These are phyloP conservation scores for Watersipora subatra DNA, from an alignment of 1,140 invertebrate species.

Conservation along the genomic window DNA sequence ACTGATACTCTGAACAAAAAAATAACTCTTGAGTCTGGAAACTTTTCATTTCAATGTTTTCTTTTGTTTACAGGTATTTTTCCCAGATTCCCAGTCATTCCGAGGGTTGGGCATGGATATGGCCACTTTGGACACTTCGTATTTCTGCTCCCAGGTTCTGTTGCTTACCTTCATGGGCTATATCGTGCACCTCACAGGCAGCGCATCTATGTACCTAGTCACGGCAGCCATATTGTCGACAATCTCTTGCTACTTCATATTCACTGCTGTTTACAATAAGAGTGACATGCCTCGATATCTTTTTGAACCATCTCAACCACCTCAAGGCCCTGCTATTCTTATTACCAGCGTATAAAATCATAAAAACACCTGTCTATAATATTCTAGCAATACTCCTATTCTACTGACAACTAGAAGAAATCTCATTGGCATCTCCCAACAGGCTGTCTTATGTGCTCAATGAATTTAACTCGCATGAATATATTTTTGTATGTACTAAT, in stretches of 20 bases:
- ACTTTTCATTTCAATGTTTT: too few species aligned
- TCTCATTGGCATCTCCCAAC: too few species aligned
- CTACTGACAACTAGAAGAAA: too few species aligned
- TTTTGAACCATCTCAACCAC: not conserved
- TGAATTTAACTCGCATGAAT: too few species aligned
- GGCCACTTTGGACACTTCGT: constrained; percentile 40
- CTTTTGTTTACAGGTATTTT: constrained; percentile 33
- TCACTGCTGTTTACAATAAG: constrained; percentile 19
- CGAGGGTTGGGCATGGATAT: constrained; percentile 42
- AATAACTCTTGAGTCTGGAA: too few species aligned
- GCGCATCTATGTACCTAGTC: constrained; percentile 39
- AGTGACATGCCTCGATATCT: constrained; percentile 15
- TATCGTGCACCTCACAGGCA: constrained; percentile 39
- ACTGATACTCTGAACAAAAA: too few species aligned
- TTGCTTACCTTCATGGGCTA: constrained; percentile 40
- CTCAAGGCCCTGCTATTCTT: too few species aligned
- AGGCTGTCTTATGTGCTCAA: too few species aligned
- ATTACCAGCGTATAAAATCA: too few species aligned
- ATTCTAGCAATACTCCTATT: too few species aligned
- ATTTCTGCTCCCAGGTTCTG: constrained; percentile 43
- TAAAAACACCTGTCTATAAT: too few species aligned
- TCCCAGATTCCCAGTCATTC: constrained; percentile 17
- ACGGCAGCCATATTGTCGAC: constrained; percentile 28
- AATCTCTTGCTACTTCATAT: constrained; percentile 25
- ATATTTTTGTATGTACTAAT: too few species aligned